These are phyloP conservation scores for Rhamphomyia laevipes DNA, from an alignment of 2,888 invertebrate species.

Conservation along the genomic window DNA sequence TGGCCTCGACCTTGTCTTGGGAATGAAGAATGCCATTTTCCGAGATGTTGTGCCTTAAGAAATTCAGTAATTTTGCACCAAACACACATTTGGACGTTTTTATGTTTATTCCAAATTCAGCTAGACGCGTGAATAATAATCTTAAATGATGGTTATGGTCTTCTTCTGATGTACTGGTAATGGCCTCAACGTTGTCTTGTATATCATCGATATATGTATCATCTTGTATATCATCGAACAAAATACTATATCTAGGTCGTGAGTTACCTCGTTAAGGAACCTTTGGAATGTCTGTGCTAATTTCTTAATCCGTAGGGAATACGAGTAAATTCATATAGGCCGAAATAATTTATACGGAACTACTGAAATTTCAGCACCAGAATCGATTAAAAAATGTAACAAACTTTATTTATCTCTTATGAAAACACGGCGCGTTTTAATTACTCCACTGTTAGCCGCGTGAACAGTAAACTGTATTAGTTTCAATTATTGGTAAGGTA, in stretches of 20 bases:
- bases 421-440: too few relatives aligned
- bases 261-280: too few relatives aligned
- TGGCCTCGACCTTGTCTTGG: slow-evolving; percentile 3
- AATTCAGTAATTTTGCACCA: not conserved
- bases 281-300: slow-evolving; percentile 25
- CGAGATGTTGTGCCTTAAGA: not conserved
- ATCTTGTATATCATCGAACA: too few relatives aligned
- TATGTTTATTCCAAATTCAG: slow-evolving; percentile 14
- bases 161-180: slow-evolving; percentile 13
- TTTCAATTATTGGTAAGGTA: too few relatives aligned
- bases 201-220: slow-evolving; percentile 23
- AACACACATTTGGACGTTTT: slow-evolving; percentile 10
- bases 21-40: slow-evolving; percentile 2
- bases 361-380: too few relatives aligned
- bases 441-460: too few relatives aligned
- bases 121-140: slow-evolving; percentile 12
- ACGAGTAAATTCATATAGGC: slow-evolving; percentile 21
- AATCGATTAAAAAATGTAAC: too few relatives aligned
- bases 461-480: too few relatives aligned
- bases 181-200: too few relatives aligned
- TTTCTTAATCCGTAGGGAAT: slow-evolving; percentile 27
- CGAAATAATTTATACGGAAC: too few relatives aligned
- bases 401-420: too few relatives aligned
- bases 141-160: slow-evolving; percentile 15
- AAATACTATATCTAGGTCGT: slow-evolving; percentile 16